Conservation (phyloP, 2,113 vertebrate species). For the Tychaedon coryphoeus region DNA sequence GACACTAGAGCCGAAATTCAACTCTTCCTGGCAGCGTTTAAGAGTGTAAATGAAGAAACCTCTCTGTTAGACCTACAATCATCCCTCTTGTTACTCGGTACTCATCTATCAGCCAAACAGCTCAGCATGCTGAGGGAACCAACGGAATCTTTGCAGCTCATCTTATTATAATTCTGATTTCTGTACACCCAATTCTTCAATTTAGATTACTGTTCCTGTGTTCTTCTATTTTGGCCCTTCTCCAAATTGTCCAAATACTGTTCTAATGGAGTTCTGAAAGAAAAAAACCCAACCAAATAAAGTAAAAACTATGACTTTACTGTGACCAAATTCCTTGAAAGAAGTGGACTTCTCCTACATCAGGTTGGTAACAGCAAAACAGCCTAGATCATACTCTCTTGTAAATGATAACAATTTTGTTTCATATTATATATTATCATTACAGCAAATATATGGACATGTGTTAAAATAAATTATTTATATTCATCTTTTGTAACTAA, state of each 20-base stretch:
- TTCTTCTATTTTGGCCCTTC: background rate
- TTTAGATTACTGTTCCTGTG: background rate
- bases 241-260: background rate
- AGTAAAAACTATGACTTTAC: background rate
- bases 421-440: background rate
- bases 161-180: background rate
- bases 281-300: background rate
- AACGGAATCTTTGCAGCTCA: background rate
- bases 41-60: background rate
- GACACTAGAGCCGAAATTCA: background rate
- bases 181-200: background rate
- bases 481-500: background rate
- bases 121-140: fast-evolving
- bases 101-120: fast-evolving
- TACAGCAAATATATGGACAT: background rate
- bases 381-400: background rate
- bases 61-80: background rate
- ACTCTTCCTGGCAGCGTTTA: background rate
- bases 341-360: background rate
- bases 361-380: background rate
- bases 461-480: background rate
- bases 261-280: background rate
- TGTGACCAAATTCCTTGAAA: background rate
- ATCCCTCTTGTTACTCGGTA: background rate
- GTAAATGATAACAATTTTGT: background rate